Evolutionary conservation across 1,140 invertebrate species (phyloP), one percentile per base, ranked within the genome.

Genomic region (Zaprionus lachaisei): DNA sequence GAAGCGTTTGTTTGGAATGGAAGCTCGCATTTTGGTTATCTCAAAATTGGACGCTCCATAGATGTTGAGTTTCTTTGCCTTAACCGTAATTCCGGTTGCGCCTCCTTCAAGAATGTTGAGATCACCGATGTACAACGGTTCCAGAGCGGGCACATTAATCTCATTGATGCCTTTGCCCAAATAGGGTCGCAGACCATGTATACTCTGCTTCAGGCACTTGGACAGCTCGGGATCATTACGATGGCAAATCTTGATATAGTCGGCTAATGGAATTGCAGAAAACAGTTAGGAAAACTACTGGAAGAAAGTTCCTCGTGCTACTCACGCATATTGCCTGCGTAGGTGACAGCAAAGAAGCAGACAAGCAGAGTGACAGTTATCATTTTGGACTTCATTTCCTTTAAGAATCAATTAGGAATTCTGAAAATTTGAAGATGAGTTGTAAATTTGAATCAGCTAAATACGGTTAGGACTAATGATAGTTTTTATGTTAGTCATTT

Each of bases 121-220:
- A 78, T 95, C 94, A n/a, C 94, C 94, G 24, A 96, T 93, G 28
- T 94, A 75, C 17, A 96, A 90, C 7, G 95, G 95, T 74, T 96
- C 95, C 55, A 95, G 78, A 1, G 94, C 92, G 0, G 95, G 95
- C 14, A 95, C 94, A 68, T 94, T 94, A 44, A 95, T 94, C 41
- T 95, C 94, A 3, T 94, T 94, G 24, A 95, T 93, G 85, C 94
- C 94, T 72, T 92, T 92, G 17, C 73, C 87, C 65, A 94, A 81
- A 77, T 93, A 92, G 6, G 93, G 94, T 44, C 93, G 93, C 26
- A 95, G 67, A 64, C 91, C 81, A 60, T 94, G 93, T 2, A 95
- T 93, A 37, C 94, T 94, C 14, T 92, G 82, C 49, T 79, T 93
- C 3, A 95, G 79, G 78, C 95, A 96, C 20, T 93, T 84, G 11